Evolutionary conservation across 2,113 vertebrate genomes (phyloP).

Genomic region (Takifugu bimaculatus): DNA sequence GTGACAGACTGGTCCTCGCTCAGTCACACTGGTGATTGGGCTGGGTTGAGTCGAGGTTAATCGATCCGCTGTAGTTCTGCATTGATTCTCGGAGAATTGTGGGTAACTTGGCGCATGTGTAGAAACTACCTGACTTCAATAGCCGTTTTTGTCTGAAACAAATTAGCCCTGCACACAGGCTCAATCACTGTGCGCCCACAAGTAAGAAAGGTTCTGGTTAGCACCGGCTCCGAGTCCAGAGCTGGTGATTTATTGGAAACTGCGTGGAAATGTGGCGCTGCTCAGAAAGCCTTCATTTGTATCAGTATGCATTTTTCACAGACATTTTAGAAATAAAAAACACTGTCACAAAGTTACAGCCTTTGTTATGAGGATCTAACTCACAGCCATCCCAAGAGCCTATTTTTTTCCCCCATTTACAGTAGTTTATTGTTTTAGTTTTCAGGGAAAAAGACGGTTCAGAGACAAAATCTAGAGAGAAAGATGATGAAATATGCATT

Average conservation of each 20-base stretch:
- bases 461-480: background rate
- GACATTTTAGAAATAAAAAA: background rate
- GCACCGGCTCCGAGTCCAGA: slow-evolving; percentile 28
- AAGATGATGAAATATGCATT: too few species aligned
- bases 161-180: slow-evolving; percentile 19
- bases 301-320: slow-evolving; percentile 11
- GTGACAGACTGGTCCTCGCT: slow-evolving; percentile 13
- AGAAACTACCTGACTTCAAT: too few species aligned
- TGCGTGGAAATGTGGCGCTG: slow-evolving; percentile 12
- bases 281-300: background rate
- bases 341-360: background rate
- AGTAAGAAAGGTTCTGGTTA: slow-evolving; percentile 20
- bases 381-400: background rate
- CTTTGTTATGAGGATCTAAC: slow-evolving; percentile 1
- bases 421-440: background rate
- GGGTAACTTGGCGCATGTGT: too few species aligned
- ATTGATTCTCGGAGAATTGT: too few species aligned
- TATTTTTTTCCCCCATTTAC: too few species aligned
- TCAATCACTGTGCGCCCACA: slow-evolving; percentile 14
- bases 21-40: slow-evolving; percentile 26
- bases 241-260: slow-evolving; percentile 23
- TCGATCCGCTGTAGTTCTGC: background rate
- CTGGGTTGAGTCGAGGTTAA: too few species aligned
- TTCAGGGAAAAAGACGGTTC: background rate
- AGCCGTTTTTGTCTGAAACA: background rate